phyloP scores from a whole-genome alignment of 2,888 invertebrate genomes.

The Homarus gammarus region DNA sequence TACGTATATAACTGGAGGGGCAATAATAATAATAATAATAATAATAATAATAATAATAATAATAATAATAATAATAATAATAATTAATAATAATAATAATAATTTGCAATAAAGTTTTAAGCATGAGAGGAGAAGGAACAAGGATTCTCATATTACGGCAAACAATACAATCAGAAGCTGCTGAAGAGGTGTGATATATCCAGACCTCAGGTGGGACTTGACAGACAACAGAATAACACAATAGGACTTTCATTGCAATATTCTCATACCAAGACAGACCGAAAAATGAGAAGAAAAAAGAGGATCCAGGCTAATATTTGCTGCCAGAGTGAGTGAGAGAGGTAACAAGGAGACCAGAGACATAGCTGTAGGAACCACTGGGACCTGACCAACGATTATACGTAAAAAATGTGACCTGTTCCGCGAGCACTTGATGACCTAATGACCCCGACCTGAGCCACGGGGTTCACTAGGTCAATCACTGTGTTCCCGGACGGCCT shows the following conservation, averaged over 20 bases:
- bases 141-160: not conserved
- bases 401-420: conserved; percentile 18
- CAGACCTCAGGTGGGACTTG: conserved; percentile 7
- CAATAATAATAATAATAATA: not conserved
- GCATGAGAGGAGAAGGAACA: conserved; percentile 7
- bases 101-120: not conserved
- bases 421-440: conserved; percentile 66
- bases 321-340: not conserved
- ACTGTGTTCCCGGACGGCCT: conserved; percentile 58
- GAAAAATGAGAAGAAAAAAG: not conserved
- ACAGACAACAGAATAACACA: not conserved
- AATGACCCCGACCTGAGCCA: conserved; percentile 75
- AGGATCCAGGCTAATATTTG: not conserved
- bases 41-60: conserved; percentile 21
- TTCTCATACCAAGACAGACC: not conserved
- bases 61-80: conserved; percentile 5
- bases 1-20: too few species aligned
- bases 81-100: conserved; percentile 25
- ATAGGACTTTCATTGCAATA: not conserved
- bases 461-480: conserved; percentile 71
- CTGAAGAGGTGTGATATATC: not conserved
- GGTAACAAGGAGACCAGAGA: too few species aligned
- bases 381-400: too few species aligned
- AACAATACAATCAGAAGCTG: conserved; percentile 1
- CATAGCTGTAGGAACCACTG: too few species aligned